These are phyloP conservation scores for Myotis findleyi DNA, from an alignment of 2,797 vertebrate genomes.

Conservation along the genomic window DNA sequence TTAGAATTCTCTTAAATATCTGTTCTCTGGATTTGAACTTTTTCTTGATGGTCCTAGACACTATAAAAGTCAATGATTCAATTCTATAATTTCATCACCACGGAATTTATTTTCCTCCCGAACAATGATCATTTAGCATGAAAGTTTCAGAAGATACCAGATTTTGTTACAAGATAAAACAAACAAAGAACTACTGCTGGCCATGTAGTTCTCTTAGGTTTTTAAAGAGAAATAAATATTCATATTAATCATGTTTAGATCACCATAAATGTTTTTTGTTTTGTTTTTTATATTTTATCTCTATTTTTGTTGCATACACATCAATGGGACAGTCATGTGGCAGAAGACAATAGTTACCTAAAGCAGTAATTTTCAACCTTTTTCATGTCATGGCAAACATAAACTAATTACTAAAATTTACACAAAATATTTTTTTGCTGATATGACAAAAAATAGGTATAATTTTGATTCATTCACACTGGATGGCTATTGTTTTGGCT, in stretches of 20 bases:
- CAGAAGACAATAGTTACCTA: background rate
- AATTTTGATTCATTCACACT: background rate
- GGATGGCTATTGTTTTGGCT: no score
- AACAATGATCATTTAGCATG: background rate
- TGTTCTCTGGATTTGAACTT: background rate
- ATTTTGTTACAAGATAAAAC: background rate
- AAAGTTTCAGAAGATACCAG: background rate
- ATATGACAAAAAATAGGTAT: background rate
- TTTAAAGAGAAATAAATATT: slow-evolving; percentile 10
- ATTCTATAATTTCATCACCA: background rate
- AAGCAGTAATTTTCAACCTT: background rate
- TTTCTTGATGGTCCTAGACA: background rate
- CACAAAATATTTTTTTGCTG: background rate
- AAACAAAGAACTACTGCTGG: background rate
- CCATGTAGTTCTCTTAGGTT: background rate
- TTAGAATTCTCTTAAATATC: background rate
- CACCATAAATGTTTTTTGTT: background rate
- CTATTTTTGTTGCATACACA: background rate
- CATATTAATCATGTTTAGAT: background rate
- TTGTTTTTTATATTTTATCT: background rate
- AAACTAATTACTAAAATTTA: background rate
- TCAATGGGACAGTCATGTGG: background rate
- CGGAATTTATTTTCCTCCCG: background rate
- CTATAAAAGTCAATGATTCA: background rate
- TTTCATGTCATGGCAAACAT: background rate